These are phyloP conservation scores for Leptinotarsa juncta DNA, from an alignment of 2,888 invertebrate species.

Conservation along the genomic window DNA sequence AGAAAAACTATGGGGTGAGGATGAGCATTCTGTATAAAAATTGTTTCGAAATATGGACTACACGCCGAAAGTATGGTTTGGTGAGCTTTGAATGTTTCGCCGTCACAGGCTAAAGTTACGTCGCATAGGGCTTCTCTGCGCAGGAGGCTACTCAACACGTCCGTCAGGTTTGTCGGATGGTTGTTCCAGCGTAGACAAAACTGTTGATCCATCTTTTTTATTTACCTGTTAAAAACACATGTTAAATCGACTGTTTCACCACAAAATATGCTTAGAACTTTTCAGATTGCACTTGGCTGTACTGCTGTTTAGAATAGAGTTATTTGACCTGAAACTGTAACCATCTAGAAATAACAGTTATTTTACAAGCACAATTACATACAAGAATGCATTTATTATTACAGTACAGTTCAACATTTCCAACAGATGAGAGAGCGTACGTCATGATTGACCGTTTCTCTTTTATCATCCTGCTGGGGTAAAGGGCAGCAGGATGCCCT, in stretches of 20 bases:
- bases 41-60: conserved; percentile 93
- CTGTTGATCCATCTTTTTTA: conserved; percentile 75
- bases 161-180: conserved; percentile 91
- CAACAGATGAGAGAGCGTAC: conserved; percentile 47
- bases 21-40: conserved; percentile 89
- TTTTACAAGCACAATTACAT: conserved; percentile 58
- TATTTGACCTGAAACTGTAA: conserved; percentile 67
- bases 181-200: conserved; percentile 96
- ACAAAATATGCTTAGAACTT: conserved; percentile 32
- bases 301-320: conserved; percentile 61
- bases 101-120: conserved; percentile 92
- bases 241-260: conserved; percentile 39
- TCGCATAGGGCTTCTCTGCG: conserved; percentile 92
- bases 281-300: conserved; percentile 41
- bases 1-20: conserved; percentile 93
- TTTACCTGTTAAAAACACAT: conserved; percentile 48
- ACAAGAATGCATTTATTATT: conserved; percentile 55
- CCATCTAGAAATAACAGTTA: conserved; percentile 66
- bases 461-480: conserved; percentile 26
- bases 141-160: conserved; percentile 87
- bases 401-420: conserved; percentile 45
- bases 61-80: conserved; percentile 94
- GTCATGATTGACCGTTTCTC: conserved; percentile 41
- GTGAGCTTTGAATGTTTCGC: conserved; percentile 91
- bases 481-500: conserved; percentile 56